Evolutionary conservation across 2,888 invertebrate genomes (phyloP).

Genomic region (Plebejus argus): DNA sequence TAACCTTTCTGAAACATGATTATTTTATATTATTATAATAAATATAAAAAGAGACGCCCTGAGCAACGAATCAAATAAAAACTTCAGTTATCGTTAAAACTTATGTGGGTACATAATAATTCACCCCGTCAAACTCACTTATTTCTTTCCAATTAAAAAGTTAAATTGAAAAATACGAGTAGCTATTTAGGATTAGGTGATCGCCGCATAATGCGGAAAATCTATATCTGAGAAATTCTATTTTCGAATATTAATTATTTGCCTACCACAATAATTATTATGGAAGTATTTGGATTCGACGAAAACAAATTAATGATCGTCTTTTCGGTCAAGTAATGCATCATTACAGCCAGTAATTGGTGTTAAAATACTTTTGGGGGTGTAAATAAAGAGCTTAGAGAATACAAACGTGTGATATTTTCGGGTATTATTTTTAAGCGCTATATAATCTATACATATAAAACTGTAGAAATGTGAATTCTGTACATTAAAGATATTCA

Average conservation of each 20-base stretch:
- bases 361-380: too few species aligned
- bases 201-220: not conserved
- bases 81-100: not conserved
- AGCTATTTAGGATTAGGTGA: not conserved
- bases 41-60: too few species aligned
- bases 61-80: not conserved
- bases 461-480: too few species aligned
- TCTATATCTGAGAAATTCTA: not conserved
- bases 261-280: not conserved
- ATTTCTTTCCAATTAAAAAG: not conserved
- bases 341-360: too few species aligned
- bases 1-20: too few species aligned
- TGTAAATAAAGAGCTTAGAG: too few species aligned
- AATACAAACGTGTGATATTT: too few species aligned
- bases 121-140: constrained; percentile 8
- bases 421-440: too few species aligned
- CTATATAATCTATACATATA: too few species aligned
- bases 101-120: not conserved
- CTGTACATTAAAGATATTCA: too few species aligned
- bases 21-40: too few species aligned
- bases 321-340: too few species aligned
- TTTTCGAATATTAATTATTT: not conserved
- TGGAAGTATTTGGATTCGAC: not conserved
- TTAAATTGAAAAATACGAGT: constrained; percentile 1
- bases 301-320: not conserved